A percentile compares a stretch with the other conserved stretches of the same genome.
phyloP scores from a whole-genome alignment of 2,888 invertebrate species.

The Cabera pusaria region DNA sequence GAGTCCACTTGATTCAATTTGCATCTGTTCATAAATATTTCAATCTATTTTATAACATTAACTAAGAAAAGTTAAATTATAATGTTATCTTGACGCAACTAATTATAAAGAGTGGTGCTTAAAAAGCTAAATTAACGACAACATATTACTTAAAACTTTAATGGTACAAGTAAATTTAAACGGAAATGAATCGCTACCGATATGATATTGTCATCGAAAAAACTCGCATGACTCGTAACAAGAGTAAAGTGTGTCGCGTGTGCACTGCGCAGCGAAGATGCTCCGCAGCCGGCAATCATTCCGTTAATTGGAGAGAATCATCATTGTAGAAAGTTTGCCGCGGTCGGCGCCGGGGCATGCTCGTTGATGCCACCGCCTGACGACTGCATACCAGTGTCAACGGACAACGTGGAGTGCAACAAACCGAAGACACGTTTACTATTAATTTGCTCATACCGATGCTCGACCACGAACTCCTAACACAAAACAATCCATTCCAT shows the following conservation, averaged over 20 bases:
- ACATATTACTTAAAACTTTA: no score
- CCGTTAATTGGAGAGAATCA: conserved; percentile 82
- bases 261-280: conserved; percentile 71
- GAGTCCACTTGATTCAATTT: no score
- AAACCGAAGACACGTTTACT: conserved; percentile 65
- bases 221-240: conserved; percentile 52
- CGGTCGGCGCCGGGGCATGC: conserved; percentile 18
- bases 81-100: no score
- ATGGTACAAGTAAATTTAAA: no score
- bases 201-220: conserved; percentile 28
- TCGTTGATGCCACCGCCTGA: conserved; percentile 34
- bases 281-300: conserved; percentile 72
- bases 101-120: no score
- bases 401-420: conserved; percentile 68
- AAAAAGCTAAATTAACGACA: no score
- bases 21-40: no score
- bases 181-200: conserved; percentile 33
- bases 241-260: conserved; percentile 74
- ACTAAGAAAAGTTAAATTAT: no score
- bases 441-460: conserved; percentile 56
- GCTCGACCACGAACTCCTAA: conserved; percentile 41
- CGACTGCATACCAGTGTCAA: conserved; percentile 59
- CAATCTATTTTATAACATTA: no score
- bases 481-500: conserved; percentile 24
- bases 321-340: conserved; percentile 70